A percentile compares a stretch with the other conserved stretches of the same genome.
Conservation (phyloP, 2,888 invertebrate genomes). For the Halictus quadricinctus region DNA sequence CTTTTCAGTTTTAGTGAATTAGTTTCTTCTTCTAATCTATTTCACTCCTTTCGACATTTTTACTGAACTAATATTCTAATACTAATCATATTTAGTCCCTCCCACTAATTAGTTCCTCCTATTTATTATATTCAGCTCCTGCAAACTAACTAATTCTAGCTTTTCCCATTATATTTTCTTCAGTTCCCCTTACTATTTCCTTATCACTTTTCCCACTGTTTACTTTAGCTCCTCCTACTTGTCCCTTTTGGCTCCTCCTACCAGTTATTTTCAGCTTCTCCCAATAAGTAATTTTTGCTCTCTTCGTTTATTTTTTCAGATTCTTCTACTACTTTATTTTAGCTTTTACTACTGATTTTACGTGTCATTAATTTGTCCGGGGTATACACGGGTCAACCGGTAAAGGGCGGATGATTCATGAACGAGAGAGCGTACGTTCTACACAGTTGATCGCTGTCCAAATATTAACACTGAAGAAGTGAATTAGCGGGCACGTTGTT, state of each 20-base stretch:
- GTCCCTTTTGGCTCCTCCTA: not conserved
- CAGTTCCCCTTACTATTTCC: not conserved
- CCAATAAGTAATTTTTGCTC: not conserved
- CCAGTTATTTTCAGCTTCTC: not conserved
- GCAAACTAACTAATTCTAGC: not conserved
- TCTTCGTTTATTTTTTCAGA: not conserved
- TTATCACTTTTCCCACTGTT: not conserved
- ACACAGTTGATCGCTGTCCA: not conserved
- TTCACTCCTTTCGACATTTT: too few relatives aligned
- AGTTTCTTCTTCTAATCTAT: too few relatives aligned
- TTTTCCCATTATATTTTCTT: not conserved
- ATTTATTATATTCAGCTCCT: not conserved
- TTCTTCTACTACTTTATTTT: not conserved
- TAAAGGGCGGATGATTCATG: not conserved
- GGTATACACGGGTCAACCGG: not conserved
- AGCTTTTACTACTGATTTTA: not conserved
- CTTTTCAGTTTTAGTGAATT: too few relatives aligned
- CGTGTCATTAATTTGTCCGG: not conserved
- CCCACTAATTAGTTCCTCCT: not conserved
- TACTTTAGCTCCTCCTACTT: not conserved
- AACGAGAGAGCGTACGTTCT: not conserved
- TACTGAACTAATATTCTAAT: too few relatives aligned
- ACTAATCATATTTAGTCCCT: too few relatives aligned
- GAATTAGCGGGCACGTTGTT: not conserved
- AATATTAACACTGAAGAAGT: constrained; percentile 8